A percentile compares a stretch with the other conserved stretches of the same genome.
Evolutionary conservation across 2,888 invertebrate species (phyloP).

Genomic region (Laothoe populi): DNA sequence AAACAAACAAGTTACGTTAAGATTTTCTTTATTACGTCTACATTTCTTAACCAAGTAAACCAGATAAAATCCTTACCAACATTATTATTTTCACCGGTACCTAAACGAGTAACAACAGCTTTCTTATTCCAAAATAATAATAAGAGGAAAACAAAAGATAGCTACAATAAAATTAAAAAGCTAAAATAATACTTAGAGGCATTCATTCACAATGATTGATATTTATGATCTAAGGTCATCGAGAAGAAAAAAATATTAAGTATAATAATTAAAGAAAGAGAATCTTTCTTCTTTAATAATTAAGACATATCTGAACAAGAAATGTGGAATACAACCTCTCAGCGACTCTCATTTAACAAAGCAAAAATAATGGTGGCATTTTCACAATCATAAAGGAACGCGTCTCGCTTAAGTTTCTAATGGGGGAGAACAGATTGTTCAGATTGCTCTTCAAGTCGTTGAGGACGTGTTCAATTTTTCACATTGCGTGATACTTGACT

Average conservation of each 20-base stretch:
- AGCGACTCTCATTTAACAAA: neutral
- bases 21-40: slow-evolving; percentile 8
- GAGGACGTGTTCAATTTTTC: slow-evolving; percentile 13
- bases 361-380: slow-evolving; percentile 20
- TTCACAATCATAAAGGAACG: slow-evolving; percentile 17
- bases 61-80: neutral
- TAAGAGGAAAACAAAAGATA: neutral
- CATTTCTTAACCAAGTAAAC: neutral
- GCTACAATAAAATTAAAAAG: neutral
- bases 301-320: neutral
- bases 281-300: no score
- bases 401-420: slow-evolving; percentile 15
- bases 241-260: no score
- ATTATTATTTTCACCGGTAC: neutral
- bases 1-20: slow-evolving; percentile 20
- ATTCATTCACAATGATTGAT: no score
- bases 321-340: neutral
- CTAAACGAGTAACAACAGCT: neutral
- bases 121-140: neutral
- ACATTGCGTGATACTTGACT: neutral
- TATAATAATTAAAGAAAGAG: no score
- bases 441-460: slow-evolving; percentile 15
- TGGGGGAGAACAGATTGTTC: slow-evolving; percentile 27
- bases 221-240: no score
- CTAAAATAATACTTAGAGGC: no score